phyloP scores from a whole-genome alignment of 2,888 invertebrate genomes.

The Polyommatus iphigenia region DNA sequence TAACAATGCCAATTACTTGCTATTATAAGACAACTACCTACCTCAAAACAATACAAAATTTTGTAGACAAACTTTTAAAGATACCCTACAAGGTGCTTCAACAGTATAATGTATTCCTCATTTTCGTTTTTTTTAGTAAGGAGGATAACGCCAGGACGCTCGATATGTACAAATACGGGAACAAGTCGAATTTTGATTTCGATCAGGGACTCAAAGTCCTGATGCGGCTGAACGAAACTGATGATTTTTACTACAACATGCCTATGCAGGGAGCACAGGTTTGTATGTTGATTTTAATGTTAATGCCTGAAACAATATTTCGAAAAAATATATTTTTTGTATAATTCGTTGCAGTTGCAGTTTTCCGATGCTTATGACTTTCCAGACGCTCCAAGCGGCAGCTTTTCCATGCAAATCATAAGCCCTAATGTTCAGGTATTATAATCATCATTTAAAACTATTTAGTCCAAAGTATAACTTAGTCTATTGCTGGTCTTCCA shows the following conservation, averaged over 20 bases:
- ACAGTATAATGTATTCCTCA: too few species aligned
- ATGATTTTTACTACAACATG: conserved; percentile 74
- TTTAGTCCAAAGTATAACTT: not conserved
- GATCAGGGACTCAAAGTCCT: conserved; percentile 69
- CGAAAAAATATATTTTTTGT: not conserved
- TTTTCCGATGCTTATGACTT: conserved; percentile 80
- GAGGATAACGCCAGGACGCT: conserved; percentile 47
- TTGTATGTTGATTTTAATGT: not conserved
- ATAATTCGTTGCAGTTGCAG: conserved; percentile 61
- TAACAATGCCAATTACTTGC: too few species aligned
- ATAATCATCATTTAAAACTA: conserved; percentile 35
- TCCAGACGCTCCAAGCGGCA: conserved; percentile 80
- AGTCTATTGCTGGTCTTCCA: too few species aligned
- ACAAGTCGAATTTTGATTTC: conserved; percentile 67
- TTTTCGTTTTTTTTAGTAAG: conserved; percentile 43
- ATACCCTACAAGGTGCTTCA: too few species aligned
- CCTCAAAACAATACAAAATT: too few species aligned
- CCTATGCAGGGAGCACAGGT: conserved; percentile 74
- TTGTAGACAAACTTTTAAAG: too few species aligned
- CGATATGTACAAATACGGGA: conserved; percentile 68
- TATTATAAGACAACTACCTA: too few species aligned
- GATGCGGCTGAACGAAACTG: conserved; percentile 60
- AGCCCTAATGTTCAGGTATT: conserved; percentile 64
- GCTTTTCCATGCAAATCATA: conserved; percentile 70
- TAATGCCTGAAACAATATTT: not conserved